Conservation (phyloP, 2,888 invertebrate genomes). For the Pinctada fucata region DNA sequence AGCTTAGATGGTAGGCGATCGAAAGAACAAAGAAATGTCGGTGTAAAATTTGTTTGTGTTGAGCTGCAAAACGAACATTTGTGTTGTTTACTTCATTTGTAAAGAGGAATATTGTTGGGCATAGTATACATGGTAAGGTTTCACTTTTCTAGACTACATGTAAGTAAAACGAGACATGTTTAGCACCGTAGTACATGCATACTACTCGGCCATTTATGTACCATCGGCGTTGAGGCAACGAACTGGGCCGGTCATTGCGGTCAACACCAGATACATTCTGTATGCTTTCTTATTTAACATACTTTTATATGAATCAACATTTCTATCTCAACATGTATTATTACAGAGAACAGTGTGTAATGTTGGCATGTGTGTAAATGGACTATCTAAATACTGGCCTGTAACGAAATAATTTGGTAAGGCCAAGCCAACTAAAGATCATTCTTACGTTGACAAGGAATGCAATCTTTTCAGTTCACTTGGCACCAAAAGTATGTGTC, state of each 20-base stretch:
- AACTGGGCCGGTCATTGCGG: background rate
- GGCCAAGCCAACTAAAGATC: no score
- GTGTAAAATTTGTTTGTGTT: slow-evolving; percentile 31
- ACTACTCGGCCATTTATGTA: slow-evolving; percentile 9
- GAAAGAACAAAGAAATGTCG: slow-evolving; percentile 42
- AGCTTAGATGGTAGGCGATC: slow-evolving; percentile 41
- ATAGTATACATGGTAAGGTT: slow-evolving; percentile 15
- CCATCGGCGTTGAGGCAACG: background rate
- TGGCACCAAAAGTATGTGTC: no score
- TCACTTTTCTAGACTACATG: background rate
- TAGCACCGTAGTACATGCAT: background rate
- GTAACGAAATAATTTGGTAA: no score
- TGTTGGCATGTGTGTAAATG: no score
- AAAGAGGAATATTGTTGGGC: slow-evolving; percentile 19
- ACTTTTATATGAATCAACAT: no score
- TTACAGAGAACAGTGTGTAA: no score
- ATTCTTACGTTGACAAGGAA: no score
- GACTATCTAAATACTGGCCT: no score
- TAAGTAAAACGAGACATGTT: background rate
- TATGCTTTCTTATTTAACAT: no score
- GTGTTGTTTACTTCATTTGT: slow-evolving; percentile 10
- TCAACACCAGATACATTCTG: no score
- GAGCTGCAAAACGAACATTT: slow-evolving; percentile 3
- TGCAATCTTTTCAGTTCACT: no score
- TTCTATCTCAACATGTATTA: no score